Conservation (phyloP, 2,888 invertebrate species). For the Eupsilia transversa region DNA sequence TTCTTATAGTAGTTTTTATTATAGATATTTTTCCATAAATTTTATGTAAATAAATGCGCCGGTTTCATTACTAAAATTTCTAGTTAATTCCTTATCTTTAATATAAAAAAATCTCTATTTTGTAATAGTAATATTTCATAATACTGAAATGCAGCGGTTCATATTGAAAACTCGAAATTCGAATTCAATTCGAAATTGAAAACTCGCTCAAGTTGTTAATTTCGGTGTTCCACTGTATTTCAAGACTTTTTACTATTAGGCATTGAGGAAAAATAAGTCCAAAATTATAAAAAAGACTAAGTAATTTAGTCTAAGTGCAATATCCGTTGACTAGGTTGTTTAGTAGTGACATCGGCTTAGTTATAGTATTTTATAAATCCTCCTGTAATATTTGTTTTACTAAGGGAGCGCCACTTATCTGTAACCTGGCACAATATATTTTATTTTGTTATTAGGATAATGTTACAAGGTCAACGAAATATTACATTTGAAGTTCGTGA, state of each 20-base stretch:
- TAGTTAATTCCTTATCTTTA: slow-evolving; percentile 27
- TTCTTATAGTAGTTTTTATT: slow-evolving; percentile 52
- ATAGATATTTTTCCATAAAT: slow-evolving; percentile 61
- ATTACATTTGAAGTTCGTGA: slow-evolving; percentile 52
- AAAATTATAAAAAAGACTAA: slow-evolving; percentile 24
- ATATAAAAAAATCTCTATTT: slow-evolving; percentile 23
- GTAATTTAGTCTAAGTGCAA: slow-evolving; percentile 26
- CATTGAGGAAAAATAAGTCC: not conserved
- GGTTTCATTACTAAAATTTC: slow-evolving; percentile 53
- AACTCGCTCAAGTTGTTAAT: slow-evolving; percentile 8
- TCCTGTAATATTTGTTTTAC: slow-evolving; percentile 65
- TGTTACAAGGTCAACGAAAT: slow-evolving; percentile 64
- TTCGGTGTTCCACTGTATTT: slow-evolving; percentile 15
- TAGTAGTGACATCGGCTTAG: slow-evolving; percentile 61
- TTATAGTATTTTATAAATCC: slow-evolving; percentile 56
- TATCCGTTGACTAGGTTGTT: slow-evolving; percentile 36
- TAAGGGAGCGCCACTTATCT: slow-evolving; percentile 58
- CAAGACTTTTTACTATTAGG: not conserved
- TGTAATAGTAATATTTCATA: slow-evolving; percentile 22
- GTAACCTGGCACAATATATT: slow-evolving; percentile 59
- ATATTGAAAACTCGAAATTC: not conserved
- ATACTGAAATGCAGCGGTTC: slow-evolving; percentile 3
- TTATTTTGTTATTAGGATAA: slow-evolving; percentile 57
- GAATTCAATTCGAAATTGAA: slow-evolving; percentile 18
- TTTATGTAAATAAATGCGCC: slow-evolving; percentile 59